Evolutionary conservation across 2,888 invertebrate genomes (phyloP), one percentile per base, ranked within the genome.

Genomic region (Argyra leucocephala): DNA sequence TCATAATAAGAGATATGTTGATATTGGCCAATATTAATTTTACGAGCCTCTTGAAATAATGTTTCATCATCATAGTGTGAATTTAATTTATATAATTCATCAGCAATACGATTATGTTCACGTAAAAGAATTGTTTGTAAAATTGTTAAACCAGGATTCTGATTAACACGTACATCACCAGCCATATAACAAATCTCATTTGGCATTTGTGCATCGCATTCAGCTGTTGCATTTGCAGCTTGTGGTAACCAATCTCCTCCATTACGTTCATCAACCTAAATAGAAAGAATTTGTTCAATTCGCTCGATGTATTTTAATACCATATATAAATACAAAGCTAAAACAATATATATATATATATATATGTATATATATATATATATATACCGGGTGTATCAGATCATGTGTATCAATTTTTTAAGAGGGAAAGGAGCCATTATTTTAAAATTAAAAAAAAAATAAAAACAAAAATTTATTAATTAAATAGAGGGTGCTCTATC

Each of bases 181-280:
- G 89, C 83, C 69, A 85, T 77, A 75, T 91, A 93, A 75, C 93
- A 93, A 48, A 89, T 84, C 76, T 91, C 89, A 67, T 82, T 83
- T 0, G 82, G 78, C 37, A 84, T 83, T 66, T 83, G 82, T 0
- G 84, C 83, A 72, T 86, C 86, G 74, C 92, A 92, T 24, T 85
- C 83, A n/a, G 84, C 82, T 0, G 88, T 86, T 6, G 85, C 82
- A 75, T 91, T 92, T 15, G 81, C 81, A 37, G 84, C 83, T 65
- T 86, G 81, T 0, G 92, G 91, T 1, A 88, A 83, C 87, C 87
- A 91, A 72, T 88, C 85, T 58, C 84, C 84, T 0, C 88, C 87
- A 61, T 83, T 80, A 62, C 88, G 83, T 57, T 85, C 77, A 15
- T 86, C 83, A 0, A 86, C 48, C 48, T 48, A n/a, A 18, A 18